phyloP scores from a whole-genome alignment of 2,113 vertebrate genomes.

The Ameiurus melas region DNA sequence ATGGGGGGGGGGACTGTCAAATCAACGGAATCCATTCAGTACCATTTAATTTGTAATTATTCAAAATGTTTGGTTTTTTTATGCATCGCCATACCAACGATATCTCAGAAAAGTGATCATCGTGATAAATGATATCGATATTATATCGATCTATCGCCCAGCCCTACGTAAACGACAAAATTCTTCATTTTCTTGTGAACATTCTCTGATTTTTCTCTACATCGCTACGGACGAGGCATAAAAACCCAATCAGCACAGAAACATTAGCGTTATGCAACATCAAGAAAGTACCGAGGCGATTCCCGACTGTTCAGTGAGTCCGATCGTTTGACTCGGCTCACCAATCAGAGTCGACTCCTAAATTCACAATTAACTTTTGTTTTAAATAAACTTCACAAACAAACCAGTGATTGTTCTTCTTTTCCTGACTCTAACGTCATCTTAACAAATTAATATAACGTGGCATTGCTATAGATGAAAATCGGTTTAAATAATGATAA shows the following conservation, averaged over 20 bases:
- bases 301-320: neutral
- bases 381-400: too few relatives aligned
- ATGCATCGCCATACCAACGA: too few relatives aligned
- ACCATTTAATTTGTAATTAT: too few relatives aligned
- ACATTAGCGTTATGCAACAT: neutral
- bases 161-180: neutral
- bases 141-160: too few relatives aligned
- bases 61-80: too few relatives aligned
- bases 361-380: neutral
- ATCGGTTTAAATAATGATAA: neutral
- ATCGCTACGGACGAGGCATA: neutral
- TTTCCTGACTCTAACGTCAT: neutral
- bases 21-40: too few relatives aligned
- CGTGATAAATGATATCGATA: too few relatives aligned
- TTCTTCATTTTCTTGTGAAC: neutral
- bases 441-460: neutral
- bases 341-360: neutral
- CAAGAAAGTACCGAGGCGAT: neutral
- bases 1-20: too few relatives aligned
- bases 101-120: too few relatives aligned
- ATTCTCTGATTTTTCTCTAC: neutral
- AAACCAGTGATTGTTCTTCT: neutral
- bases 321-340: neutral
- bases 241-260: neutral
- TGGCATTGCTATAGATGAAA: neutral